Percentiles rank a stretch among this genome's conserved stretches.
These are phyloP conservation scores for Apis laboriosa DNA, from an alignment of 1,140 invertebrate species.

Conservation along the genomic window DNA sequence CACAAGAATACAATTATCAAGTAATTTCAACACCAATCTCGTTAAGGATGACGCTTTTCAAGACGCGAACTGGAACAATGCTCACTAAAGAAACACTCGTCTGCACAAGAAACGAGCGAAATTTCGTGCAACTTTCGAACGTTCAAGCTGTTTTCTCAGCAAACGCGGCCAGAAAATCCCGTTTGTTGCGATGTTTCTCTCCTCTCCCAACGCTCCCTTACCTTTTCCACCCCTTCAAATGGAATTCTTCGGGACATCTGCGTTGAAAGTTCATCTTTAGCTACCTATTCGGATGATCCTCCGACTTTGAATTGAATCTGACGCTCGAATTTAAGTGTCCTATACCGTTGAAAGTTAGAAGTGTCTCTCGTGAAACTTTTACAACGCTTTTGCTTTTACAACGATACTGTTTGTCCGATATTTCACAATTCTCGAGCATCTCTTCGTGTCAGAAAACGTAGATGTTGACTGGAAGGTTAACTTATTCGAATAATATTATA, in stretches of 20 bases:
- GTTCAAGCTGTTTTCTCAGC: conserved; percentile 26
- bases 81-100: neutral
- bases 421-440: neutral
- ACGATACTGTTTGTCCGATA: neutral
- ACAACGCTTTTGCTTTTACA: neutral
- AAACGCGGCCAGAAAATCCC: neutral
- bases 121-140: conserved; percentile 28
- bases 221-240: neutral
- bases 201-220: neutral
- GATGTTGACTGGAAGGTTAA: neutral
- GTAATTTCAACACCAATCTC: neutral
- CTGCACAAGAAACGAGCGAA: neutral
- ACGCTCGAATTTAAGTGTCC: neutral
- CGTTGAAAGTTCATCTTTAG: conserved; percentile 7
- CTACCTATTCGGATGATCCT: neutral
- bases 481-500: too few species aligned
- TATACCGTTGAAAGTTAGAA: conserved; percentile 10
- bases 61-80: neutral
- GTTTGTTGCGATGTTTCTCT: neutral
- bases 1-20: neutral
- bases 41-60: neutral
- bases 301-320: neutral
- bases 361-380: neutral
- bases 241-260: conserved; percentile 11
- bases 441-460: neutral